Evolutionary conservation across 1,140 invertebrate species (phyloP), one percentile per base, ranked within the genome.

Genomic region (Batillaria attramentaria): DNA sequence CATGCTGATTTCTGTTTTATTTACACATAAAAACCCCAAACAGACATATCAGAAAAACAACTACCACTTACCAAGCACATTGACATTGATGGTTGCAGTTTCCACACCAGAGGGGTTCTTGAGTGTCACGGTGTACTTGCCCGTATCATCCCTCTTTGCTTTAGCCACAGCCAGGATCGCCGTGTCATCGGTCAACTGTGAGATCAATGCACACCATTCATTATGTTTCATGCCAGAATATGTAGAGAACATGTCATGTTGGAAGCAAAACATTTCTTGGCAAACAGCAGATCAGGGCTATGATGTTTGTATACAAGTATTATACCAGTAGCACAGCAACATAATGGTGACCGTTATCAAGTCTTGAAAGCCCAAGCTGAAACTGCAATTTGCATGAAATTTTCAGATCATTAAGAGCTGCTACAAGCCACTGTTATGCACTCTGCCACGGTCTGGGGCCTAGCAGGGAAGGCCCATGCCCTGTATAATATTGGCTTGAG

Each of bases 41-140:
- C 70, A 41, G 1, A 13, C 37, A 72, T 33, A 72, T 3, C n/a
- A n/a, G n/a, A n/a, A n/a, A n/a, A n/a, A n/a, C n/a, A n/a, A n/a
- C n/a, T 18, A 8, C 33, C 2, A 90, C 82, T 88, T 88, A 92
- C 93, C 93, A 6, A 99, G 92, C 0, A 99, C 98, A 78, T 95
- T 95, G 8, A 99, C 97, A 89, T 98, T 98, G 80, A 99, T 94
- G 0, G 95, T 97, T 0, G 96, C 97, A 0, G 96, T 97, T 88
- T 99, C 98, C 87, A 95, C 97, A 79, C 98, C 98, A 78, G 95
- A 97, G 37, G 96, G 94, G 91, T 99, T 99, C 82, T 96, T 96
- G 41, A 99, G 91, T 84, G 97, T 96, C 16, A 99, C 91, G 80
- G 97, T 94, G 90, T 99, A 99, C 82, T 95, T 95, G 8, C 98